A percentile compares a stretch with the other conserved stretches of the same genome.
Conservation (phyloP, 2,888 invertebrate species). For the Trypoxylon attenuatum region DNA sequence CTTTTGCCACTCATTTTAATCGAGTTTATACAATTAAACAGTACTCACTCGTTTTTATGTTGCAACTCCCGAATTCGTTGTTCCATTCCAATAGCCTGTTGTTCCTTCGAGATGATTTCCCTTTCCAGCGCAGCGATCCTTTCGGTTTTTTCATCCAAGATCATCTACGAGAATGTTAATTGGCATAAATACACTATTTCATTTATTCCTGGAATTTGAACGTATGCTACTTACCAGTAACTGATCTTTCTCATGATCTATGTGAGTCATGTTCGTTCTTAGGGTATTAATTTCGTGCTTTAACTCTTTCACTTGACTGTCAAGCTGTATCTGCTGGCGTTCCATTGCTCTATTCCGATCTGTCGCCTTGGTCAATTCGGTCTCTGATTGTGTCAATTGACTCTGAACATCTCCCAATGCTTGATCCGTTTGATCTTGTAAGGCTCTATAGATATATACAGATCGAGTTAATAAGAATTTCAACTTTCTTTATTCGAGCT, state of each 20-base stretch:
- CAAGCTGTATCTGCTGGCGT: conserved; percentile 78
- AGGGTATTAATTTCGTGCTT: conserved; percentile 81
- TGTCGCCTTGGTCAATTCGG: conserved; percentile 79
- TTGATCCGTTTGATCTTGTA: conserved; percentile 86
- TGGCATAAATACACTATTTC: too few species aligned
- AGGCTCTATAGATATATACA: conserved; percentile 75
- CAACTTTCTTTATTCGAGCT: too few species aligned
- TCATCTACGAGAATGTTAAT: conserved; percentile 76
- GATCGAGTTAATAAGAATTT: neutral
- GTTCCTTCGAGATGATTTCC: conserved; percentile 79
- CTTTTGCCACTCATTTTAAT: neutral
- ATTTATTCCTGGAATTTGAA: neutral
- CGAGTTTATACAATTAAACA: conserved; percentile 18
- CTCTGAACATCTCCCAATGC: conserved; percentile 82
- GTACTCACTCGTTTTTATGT: conserved; percentile 70
- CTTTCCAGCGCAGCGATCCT: conserved; percentile 80
- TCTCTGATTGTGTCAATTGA: conserved; percentile 80
- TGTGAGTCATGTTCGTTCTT: conserved; percentile 79
- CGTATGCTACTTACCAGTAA: conserved; percentile 75
- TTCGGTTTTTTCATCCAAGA: conserved; percentile 85
- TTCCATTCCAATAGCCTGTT: conserved; percentile 56
- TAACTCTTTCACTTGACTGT: conserved; percentile 79
- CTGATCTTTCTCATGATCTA: conserved; percentile 85
- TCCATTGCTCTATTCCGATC: conserved; percentile 78
- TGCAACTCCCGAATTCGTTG: conserved; percentile 66